Evolutionary conservation across 1,140 invertebrate genomes (phyloP), one percentile per base, ranked within the genome.

Genomic region (Acyrthosiphon pisum): DNA sequence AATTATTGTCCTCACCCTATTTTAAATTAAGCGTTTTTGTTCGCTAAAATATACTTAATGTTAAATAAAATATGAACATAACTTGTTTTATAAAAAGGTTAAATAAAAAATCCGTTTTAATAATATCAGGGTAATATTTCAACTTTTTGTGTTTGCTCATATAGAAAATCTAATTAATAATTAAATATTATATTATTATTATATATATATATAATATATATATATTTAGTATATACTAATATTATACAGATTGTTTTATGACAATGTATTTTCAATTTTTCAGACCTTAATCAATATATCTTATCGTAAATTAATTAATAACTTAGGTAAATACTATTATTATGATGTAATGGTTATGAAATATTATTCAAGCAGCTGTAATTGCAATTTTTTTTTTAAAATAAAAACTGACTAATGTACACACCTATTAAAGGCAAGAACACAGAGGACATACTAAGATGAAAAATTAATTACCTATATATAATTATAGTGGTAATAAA

Each of bases 1-100:
- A 46, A 86, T 48, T 76, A 76, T 76, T 87, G 30, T 87, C 30
- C 44, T 37, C 30, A 35, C 7, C 86, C 46, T 48, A 14, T 87
- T 46, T 87, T 87, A 87, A 87, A 48, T 50, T 87, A 48, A 48
- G 14, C 46, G 7, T 87, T 84, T 87, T 48, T 48, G 84, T 86
- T 46, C 30, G 6, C 26, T 86, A 30, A 86, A 86, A 46, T 86
- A 86, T 46, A 46, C 41, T 44, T 86, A 86, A 86, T 46, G 22
- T 86, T 86, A 86, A 46, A 86, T 44, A 46, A 86, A 86, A 86
- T 30, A 44, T 26, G 44, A 84, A 44, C 22, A 84, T 41, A 41
- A 37, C 76, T 37, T 83, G 76, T 22, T 83, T 83, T 8, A 83
- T 23, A 83, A 37, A 83, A 83, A 37, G 23, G 7, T 22, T 83